These are phyloP conservation scores for Dolomedes plantarius DNA, from an alignment of 2,888 invertebrate species.

Conservation along the genomic window DNA sequence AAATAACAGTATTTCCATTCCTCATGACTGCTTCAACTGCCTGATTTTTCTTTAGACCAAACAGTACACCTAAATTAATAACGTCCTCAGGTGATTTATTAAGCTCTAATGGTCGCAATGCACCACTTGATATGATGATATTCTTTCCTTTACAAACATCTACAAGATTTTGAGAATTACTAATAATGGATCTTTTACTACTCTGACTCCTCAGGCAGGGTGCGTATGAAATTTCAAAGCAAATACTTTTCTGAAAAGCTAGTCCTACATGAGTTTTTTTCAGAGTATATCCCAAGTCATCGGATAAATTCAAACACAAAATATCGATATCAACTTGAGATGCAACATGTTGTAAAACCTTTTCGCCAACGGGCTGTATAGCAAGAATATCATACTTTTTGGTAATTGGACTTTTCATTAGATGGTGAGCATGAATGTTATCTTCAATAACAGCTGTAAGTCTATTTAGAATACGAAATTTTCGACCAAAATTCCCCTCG, in stretches of 20 bases:
- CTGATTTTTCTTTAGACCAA: conserved; percentile 46
- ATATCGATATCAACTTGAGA: conserved; percentile 46
- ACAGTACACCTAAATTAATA: conserved; percentile 35
- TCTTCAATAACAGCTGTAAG: conserved; percentile 52
- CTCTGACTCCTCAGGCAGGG: conserved; percentile 50
- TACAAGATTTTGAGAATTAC: conserved; percentile 39
- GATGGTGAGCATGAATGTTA: conserved; percentile 45
- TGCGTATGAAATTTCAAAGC: conserved; percentile 56
- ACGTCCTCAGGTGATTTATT: conserved; percentile 53
- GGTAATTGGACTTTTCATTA: conserved; percentile 29
- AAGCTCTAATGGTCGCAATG: conserved; percentile 24
- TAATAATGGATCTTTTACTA: conserved; percentile 19
- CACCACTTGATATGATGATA: conserved; percentile 54
- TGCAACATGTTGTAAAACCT: conserved; percentile 42
- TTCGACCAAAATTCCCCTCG: conserved; percentile 4
- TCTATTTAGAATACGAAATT: conserved; percentile 40
- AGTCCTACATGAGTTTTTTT: conserved; percentile 44
- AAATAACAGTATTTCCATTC: conserved; percentile 28
- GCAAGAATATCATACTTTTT: conserved; percentile 65
- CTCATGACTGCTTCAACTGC: conserved; percentile 32
- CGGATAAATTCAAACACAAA: conserved; percentile 45
- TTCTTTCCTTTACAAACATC: conserved; percentile 47
- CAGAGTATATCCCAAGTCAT: conserved; percentile 40
- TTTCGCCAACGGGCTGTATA: conserved; percentile 48
- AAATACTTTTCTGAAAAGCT: conserved; percentile 31